Base-by-base conservation (phyloP, 2,888 invertebrate genomes). In the Pheosia gnoma region DNA sequence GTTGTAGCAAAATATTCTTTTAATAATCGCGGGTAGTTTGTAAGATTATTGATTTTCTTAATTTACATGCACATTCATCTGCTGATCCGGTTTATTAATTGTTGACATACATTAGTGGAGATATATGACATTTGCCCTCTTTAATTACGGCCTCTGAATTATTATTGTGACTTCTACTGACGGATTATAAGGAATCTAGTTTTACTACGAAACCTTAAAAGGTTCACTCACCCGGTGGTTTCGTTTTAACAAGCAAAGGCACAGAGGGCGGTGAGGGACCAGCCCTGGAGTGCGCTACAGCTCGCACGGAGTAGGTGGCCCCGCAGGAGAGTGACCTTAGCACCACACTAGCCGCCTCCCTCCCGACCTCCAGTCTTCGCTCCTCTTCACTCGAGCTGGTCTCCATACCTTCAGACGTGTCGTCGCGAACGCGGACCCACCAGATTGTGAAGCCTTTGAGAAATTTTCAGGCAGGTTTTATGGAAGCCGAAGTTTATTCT, bases 401-500 rank as follows among this genome's bases (percentile, higher is more conserved):
- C 55, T 92, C 92, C 2, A 86, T 59, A 2, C 84, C 82, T 8
- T 93, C 93, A 0, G 80, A 83, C 1, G 79, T 78, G 41, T 93
- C 93, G 54, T 93, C 93, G 1, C 93, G 86, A 2, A 92, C 75
- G 0, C 93, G 89, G 3, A 87, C 67, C 93, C 93, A 93, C 85
- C 85, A 88, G 58, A 93, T 89, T 43, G 93, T 90, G 58, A 84
- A 93, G 59, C 92, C 92, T 92, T 61, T 60, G 39, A 11, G 11
- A n/a, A 37, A 10, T 5, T 38, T 54, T 38, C 1, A 6, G 38
- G 10, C 38, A 54, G 1, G 36, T 37, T 38, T 52, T 10, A 52
- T 37, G 52, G 13, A 8, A 6, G 10, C 51, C 53, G 55, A 8
- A 43, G 3, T 43, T 7, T 8, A 9, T 43, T 39, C 25, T 41